A percentile compares a stretch with the other conserved stretches of the same genome.
These are phyloP conservation scores for Otus sunia DNA, from an alignment of 2,113 vertebrate species.

Conservation along the genomic window DNA sequence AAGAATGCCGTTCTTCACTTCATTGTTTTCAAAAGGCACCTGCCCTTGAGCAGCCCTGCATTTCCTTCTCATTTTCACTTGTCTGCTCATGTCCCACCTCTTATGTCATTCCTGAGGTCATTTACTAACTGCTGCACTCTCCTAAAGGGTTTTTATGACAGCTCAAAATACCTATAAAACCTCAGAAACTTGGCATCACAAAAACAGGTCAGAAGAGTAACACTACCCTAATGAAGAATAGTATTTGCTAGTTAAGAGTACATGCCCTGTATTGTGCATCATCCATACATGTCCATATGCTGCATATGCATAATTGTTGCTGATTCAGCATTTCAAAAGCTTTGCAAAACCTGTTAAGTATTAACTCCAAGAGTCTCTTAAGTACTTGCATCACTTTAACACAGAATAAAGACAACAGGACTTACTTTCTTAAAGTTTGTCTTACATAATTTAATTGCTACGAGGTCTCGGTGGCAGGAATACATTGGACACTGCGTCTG, in stretches of 20 bases:
- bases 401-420: background rate
- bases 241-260: background rate
- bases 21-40: conserved; percentile 40
- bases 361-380: background rate
- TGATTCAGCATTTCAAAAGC: background rate
- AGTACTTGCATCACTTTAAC: background rate
- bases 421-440: background rate
- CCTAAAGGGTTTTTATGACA: background rate
- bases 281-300: background rate
- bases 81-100: background rate
- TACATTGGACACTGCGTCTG: accelerated
- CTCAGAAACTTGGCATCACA: background rate
- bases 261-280: background rate
- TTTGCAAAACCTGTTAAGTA: background rate
- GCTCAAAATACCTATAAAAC: background rate
- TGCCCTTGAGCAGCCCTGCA: background rate
- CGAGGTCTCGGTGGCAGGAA: background rate
- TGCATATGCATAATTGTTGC: background rate
- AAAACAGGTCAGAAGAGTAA: background rate
- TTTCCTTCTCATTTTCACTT: background rate
- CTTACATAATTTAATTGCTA: background rate
- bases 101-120: background rate
- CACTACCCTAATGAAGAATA: background rate
- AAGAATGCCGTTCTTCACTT: conserved; percentile 17
- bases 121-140: background rate